Evolutionary conservation across 2,797 vertebrate genomes (phyloP), one percentile per base, ranked within the genome.

Genomic region (Poecilia velifera): DNA sequence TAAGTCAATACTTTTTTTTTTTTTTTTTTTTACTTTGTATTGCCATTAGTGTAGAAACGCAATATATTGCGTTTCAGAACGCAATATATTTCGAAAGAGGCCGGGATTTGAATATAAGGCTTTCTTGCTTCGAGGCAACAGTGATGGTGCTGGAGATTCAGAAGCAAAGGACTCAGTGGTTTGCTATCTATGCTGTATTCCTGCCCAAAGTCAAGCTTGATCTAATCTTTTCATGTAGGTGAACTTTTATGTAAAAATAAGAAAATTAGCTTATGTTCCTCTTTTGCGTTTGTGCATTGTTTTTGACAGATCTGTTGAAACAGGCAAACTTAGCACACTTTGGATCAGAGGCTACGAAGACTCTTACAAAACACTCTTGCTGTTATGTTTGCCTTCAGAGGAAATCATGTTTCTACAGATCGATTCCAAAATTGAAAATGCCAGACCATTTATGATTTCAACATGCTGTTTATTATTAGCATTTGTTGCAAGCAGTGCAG

Each of bases 1-100:
- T 85, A 92, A 79, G 87, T 92, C 78, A 74, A 86, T 92, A 86
- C 66, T 70, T 70, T 92, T 84, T 92, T 89, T 75, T 80, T 88
- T 90, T n/a, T n/a, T n/a, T n/a, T n/a, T n/a, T n/a, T n/a, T n/a
- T n/a, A n/a, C n/a, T n/a, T n/a, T n/a, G n/a, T n/a, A n/a, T n/a
- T n/a, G n/a, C n/a, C n/a, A n/a, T n/a, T n/a, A n/a, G n/a, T n/a
- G n/a, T n/a, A n/a, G n/a, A n/a, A n/a, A n/a, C n/a, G n/a, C n/a
- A n/a, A n/a, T n/a, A n/a, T n/a, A n/a, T n/a, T n/a, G n/a, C n/a
- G n/a, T n/a, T n/a, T n/a, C n/a, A n/a, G n/a, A 10, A 18, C 6
- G 13, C 31, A 16, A 62, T 62, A 31, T 31, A 59, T 62, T 62
- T 34, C 6, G 13, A 62, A 62, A 62, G 57, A 62, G 57, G 57